A percentile compares a stretch with the other conserved stretches of the same genome.
These are phyloP conservation scores for Aphidoletes aphidimyza DNA, from an alignment of 2,888 invertebrate species.

Conservation along the genomic window DNA sequence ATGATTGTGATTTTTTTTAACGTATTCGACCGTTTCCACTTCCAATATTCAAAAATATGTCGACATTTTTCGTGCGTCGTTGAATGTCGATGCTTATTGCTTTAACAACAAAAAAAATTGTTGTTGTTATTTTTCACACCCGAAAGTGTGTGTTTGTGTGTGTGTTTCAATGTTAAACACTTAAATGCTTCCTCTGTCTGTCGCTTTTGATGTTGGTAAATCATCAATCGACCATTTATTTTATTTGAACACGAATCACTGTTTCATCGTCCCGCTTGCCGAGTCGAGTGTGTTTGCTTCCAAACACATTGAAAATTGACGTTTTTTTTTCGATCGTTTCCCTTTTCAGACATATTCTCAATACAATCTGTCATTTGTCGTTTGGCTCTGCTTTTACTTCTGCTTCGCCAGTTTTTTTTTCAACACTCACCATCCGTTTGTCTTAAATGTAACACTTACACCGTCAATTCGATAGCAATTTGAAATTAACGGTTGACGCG, in stretches of 20 bases:
- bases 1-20: slow-evolving; percentile 44
- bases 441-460: slow-evolving; percentile 40
- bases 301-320: slow-evolving; percentile 33
- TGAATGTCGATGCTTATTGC: neutral
- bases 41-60: slow-evolving; percentile 41
- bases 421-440: neutral
- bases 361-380: slow-evolving; percentile 46
- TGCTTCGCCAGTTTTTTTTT: slow-evolving; percentile 12
- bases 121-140: slow-evolving; percentile 44
- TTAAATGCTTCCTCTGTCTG: slow-evolving; percentile 38
- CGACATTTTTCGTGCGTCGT: slow-evolving; percentile 18
- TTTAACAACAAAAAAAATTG: too few relatives aligned
- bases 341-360: neutral
- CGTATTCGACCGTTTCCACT: neutral
- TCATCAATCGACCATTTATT: slow-evolving; percentile 51
- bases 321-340: slow-evolving; percentile 31
- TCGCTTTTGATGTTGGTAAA: slow-evolving; percentile 37
- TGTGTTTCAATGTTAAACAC: slow-evolving; percentile 45
- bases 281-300: neutral
- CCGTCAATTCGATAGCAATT: slow-evolving; percentile 47
- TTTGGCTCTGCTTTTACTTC: too few relatives aligned
- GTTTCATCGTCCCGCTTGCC: slow-evolving; percentile 5
- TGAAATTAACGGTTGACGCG: slow-evolving; percentile 41
- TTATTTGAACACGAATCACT: slow-evolving; percentile 41
- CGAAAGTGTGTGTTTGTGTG: slow-evolving; percentile 10